phyloP scores from a whole-genome alignment of 2,797 vertebrate genomes.

The Myotis findleyi region DNA sequence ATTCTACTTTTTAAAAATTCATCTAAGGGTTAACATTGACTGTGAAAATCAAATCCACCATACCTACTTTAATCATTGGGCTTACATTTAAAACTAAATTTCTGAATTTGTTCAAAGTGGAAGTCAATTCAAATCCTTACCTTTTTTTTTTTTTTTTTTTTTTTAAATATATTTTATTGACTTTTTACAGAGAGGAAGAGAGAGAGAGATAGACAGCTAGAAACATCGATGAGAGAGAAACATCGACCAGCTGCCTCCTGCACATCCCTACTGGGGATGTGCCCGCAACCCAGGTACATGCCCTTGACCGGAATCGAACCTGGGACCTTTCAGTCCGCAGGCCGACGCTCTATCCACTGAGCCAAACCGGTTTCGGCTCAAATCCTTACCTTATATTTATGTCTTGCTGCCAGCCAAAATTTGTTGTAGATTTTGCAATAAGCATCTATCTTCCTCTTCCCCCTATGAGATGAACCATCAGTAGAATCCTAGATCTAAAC shows the following conservation, averaged over 20 bases:
- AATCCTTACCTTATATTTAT: conserved; percentile 48
- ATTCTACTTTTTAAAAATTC: conserved; percentile 47
- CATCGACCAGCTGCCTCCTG: no score
- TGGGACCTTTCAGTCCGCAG: no score
- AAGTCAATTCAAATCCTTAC: conserved; percentile 44
- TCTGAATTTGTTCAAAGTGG: conserved; percentile 16
- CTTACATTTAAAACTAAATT: conserved; percentile 39
- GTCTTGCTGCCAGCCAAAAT: conserved; percentile 37
- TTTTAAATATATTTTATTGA: no score
- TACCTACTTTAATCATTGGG: not conserved
- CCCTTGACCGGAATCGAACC: no score
- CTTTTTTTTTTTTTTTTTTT: no score
- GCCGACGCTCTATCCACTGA: no score
- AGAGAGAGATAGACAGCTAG: no score
- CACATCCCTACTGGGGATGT: no score
- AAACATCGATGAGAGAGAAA: no score
- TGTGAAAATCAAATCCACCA: not conserved
- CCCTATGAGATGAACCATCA: conserved; percentile 1
- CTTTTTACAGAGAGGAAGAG: no score
- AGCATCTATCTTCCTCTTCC: not conserved
- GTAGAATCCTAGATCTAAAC: not conserved
- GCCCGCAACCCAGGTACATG: no score
- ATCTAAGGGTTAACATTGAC: not conserved
- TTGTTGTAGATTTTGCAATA: conserved; percentile 20
- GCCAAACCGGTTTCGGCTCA: no score